These are phyloP conservation scores for Notospermus geniculatus DNA, from an alignment of 1,140 invertebrate species.

Conservation along the genomic window DNA sequence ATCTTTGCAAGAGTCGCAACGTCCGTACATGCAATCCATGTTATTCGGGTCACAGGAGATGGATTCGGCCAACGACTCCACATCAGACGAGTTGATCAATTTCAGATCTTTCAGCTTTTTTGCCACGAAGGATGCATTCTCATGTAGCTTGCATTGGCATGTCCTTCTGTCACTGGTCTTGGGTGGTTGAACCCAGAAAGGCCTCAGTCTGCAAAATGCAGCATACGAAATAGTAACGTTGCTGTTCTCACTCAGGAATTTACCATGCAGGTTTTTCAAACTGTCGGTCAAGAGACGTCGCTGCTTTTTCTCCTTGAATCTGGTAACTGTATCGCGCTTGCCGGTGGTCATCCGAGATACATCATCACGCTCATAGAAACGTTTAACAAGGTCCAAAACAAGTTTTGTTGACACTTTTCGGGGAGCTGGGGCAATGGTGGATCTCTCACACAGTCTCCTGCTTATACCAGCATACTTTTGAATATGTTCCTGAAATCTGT, in stretches of 20 bases:
- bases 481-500: not conserved
- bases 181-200: slow-evolving; percentile 22
- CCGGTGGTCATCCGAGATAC: slow-evolving; percentile 18
- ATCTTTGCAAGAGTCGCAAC: slow-evolving; percentile 21
- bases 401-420: not conserved
- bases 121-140: slow-evolving; percentile 22
- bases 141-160: slow-evolving; percentile 19
- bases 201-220: slow-evolving; percentile 20
- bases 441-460: not conserved
- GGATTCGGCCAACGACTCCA: slow-evolving; percentile 5
- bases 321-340: slow-evolving; percentile 19
- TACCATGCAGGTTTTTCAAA: slow-evolving; percentile 13
- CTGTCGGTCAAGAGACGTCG: slow-evolving; percentile 13
- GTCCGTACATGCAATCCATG: slow-evolving; percentile 25
- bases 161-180: slow-evolving; percentile 11
- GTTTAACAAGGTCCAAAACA: not conserved
- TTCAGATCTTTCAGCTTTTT: slow-evolving; percentile 6
- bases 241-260: slow-evolving; percentile 18
- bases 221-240: slow-evolving; percentile 16
- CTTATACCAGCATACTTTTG: not conserved
- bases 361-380: slow-evolving; percentile 22
- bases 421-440: not conserved
- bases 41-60: slow-evolving; percentile 13
- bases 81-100: slow-evolving; percentile 5
- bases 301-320: slow-evolving; percentile 23